Base-by-base conservation (phyloP, 2,888 invertebrate genomes). In the Chaetogeoica ovagalla region DNA sequence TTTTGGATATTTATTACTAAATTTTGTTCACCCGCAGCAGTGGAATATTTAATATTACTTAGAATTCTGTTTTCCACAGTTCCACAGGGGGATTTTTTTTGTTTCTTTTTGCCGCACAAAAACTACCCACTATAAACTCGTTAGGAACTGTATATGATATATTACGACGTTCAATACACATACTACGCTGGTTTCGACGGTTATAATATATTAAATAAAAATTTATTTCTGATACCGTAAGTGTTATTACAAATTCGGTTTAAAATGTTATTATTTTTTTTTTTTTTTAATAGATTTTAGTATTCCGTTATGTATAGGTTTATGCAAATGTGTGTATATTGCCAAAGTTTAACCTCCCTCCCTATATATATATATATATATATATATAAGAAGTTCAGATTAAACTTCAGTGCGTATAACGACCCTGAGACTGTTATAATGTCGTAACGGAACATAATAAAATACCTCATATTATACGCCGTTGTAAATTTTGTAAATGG, bases 301-400 rank as follows among this genome's bases (percentile, higher is more conserved):
- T 23, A 48, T 37, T 52, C 60, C 23, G 69, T 39, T 79, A 57
- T 21, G 76, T 39, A 70, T 63, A 55, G 77, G 77, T 77, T 77
- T 77, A 69, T 69, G 77, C 52, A 77, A 77, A 77, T 77, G 60
- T 30, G 62, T 60, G 69, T 69, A 79, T 79, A 79, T 79, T 79
- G 77, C 77, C 48, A 79, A 79, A 79, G 77, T 79, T 79, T 70
- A 70, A 63, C 59, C 77, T 55, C 55, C 69, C 30, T 30, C n/a
- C n/a, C n/a, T n/a, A n/a, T n/a, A n/a, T n/a, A n/a, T n/a, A n/a
- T n/a, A n/a, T n/a, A n/a, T n/a, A n/a, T n/a, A n/a, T n/a, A n/a
- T n/a, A 30, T 30, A 30, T 52, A 43, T 55, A 79, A 79, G 77
- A 63, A 70, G 69, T 70, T 70, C 37, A 57, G 55, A 79, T 79